Evolutionary conservation across 2,888 invertebrate species (phyloP).

Genomic region (Eudasyphora cyanicolor): DNA sequence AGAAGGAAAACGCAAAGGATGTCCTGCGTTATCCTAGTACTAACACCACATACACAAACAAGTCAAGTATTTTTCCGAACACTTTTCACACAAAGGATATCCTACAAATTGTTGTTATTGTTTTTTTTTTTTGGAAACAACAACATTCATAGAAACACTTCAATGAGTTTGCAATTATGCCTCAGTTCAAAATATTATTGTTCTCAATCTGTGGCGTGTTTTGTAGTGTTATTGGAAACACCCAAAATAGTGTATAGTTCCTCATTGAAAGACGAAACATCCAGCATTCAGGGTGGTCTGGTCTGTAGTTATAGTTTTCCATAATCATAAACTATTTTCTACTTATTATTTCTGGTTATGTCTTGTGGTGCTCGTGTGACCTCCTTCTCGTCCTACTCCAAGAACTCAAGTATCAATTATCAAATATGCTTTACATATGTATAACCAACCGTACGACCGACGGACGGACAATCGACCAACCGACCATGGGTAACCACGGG

Average conservation of each 20-base stretch:
- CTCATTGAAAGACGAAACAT: neutral
- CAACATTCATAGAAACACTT: neutral
- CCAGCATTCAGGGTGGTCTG: slow-evolving; percentile 56
- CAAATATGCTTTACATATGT: slow-evolving; percentile 61
- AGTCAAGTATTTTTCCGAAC: slow-evolving; percentile 64
- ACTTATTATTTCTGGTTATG: neutral
- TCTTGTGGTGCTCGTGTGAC: neutral
- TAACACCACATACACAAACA: slow-evolving; percentile 63
- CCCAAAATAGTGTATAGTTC: slow-evolving; percentile 31
- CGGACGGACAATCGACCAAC: too few species aligned
- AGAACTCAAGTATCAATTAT: slow-evolving; percentile 37
- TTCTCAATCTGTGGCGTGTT: slow-evolving; percentile 35
- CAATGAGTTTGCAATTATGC: slow-evolving; percentile 1
- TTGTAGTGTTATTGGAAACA: slow-evolving; percentile 48
- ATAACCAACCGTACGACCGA: neutral
- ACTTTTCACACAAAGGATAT: slow-evolving; percentile 37
- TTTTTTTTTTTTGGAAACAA: neutral
- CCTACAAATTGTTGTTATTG: slow-evolving; percentile 2
- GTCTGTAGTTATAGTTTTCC: slow-evolving; percentile 22
- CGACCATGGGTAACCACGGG: too few species aligned
- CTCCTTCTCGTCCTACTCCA: neutral
- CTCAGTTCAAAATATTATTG: neutral
- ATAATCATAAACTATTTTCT: too few species aligned
- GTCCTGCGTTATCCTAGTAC: slow-evolving; percentile 14
- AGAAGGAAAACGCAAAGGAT: slow-evolving; percentile 31